Conservation (phyloP, 2,113 vertebrate species). For the Xiphorhynchus elegans region DNA sequence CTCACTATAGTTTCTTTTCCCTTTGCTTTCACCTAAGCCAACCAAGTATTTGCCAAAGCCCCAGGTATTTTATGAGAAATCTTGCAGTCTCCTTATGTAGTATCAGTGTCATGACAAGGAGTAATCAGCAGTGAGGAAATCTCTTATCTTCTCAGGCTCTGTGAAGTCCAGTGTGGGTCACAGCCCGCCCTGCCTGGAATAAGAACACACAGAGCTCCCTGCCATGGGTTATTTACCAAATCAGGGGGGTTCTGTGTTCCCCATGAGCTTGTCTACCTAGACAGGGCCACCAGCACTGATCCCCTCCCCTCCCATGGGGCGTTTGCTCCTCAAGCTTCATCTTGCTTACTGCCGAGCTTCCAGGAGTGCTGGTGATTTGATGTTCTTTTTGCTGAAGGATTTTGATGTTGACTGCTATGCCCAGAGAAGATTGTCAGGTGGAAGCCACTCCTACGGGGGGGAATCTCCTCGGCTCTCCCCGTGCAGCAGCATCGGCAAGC, state of each 20-base stretch:
- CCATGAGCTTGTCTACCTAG: not conserved
- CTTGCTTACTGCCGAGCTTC: not conserved
- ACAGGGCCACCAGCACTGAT: not conserved
- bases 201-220: not conserved
- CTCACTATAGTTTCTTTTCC: not conserved
- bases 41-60: not conserved
- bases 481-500: slow-evolving; percentile 94
- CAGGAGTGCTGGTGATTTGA: not conserved
- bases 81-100: not conserved
- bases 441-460: slow-evolving; percentile 93
- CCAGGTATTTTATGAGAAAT: not conserved
- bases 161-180: not conserved
- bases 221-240: not conserved
- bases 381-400: slow-evolving; percentile 74
- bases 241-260: not conserved
- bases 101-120: not conserved
- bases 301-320: not conserved
- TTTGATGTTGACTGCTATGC: slow-evolving; percentile 89
- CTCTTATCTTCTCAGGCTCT: not conserved
- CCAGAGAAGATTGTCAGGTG: slow-evolving; percentile 92
- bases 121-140: not conserved
- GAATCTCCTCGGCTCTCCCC: slow-evolving; percentile 95
- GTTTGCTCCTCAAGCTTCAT: not conserved
- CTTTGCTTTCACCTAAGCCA: not conserved
- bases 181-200: not conserved